Evolutionary conservation across 2,797 vertebrate species (phyloP).

Genomic region (Poecilia wingei): DNA sequence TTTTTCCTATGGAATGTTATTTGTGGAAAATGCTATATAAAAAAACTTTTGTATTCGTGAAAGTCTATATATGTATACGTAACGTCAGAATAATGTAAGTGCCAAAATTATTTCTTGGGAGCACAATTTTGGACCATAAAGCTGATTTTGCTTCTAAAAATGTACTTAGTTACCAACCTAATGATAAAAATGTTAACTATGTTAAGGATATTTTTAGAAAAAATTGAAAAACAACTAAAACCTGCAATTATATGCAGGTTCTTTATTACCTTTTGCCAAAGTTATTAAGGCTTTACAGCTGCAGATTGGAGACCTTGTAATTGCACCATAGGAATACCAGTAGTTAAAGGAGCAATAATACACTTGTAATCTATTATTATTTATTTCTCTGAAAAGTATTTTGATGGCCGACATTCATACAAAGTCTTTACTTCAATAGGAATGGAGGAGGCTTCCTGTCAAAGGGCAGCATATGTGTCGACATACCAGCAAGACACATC

Average conservation of each 20-base stretch:
- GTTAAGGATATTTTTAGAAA: neutral
- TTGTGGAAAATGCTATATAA: neutral
- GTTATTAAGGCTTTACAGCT: neutral
- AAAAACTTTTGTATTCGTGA: too few species aligned
- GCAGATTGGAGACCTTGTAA: neutral
- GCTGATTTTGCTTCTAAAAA: neutral
- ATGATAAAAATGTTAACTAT: neutral
- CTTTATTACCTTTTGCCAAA: neutral
- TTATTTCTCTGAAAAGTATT: neutral
- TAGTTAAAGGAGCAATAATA: neutral
- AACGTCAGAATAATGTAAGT: neutral
- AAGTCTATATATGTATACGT: neutral
- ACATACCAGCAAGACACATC: constrained; percentile 76
- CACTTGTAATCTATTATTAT: neutral
- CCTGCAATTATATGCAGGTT: neutral
- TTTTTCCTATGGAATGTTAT: neutral
- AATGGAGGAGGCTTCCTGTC: constrained; percentile 91
- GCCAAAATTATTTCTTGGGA: neutral
- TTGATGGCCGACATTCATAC: too few species aligned
- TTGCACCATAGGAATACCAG: neutral
- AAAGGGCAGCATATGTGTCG: constrained; percentile 81
- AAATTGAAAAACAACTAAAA: neutral
- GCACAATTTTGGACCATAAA: neutral
- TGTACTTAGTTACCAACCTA: neutral
- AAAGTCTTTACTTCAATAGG: constrained; percentile 72